Conservation (phyloP, 2,888 invertebrate species). For the Diadromus collaris region DNA sequence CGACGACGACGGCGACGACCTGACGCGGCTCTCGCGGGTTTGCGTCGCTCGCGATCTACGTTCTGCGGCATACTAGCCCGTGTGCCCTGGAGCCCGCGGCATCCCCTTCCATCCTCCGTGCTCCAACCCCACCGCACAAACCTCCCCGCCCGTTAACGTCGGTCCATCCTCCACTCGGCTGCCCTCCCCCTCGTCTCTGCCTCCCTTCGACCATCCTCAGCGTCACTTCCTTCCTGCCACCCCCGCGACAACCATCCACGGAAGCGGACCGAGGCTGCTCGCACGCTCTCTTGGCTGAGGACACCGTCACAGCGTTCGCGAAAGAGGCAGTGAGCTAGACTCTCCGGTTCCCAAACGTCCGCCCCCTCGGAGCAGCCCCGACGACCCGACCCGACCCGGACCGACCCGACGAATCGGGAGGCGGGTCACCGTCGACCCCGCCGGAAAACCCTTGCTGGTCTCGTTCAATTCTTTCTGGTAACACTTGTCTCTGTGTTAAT, state of each 20-base stretch:
- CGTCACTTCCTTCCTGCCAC: slow-evolving; percentile 52
- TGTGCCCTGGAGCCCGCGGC: slow-evolving; percentile 74
- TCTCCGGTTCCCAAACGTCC: neutral
- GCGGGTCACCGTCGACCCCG: slow-evolving; percentile 14
- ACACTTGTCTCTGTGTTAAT: slow-evolving; percentile 6
- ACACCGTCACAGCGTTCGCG: slow-evolving; percentile 11
- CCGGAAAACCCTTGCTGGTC: slow-evolving; percentile 22
- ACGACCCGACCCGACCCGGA: slow-evolving; percentile 35
- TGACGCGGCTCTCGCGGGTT: slow-evolving; percentile 54
- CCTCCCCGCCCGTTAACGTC: slow-evolving; percentile 64
- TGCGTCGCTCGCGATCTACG: slow-evolving; percentile 78
- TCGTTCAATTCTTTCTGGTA: neutral
- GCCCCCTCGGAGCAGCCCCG: slow-evolving; percentile 28
- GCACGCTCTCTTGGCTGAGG: slow-evolving; percentile 11
- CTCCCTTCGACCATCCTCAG: slow-evolving; percentile 50
- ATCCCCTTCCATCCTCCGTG: slow-evolving; percentile 60
- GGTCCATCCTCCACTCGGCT: slow-evolving; percentile 57
- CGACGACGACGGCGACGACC: slow-evolving; percentile 38
- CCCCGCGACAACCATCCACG: slow-evolving; percentile 57
- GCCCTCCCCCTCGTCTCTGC: slow-evolving; percentile 11
- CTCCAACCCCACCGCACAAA: slow-evolving; percentile 62
- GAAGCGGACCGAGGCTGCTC: slow-evolving; percentile 28
- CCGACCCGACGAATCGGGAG: slow-evolving; percentile 33
- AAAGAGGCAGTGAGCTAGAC: slow-evolving; percentile 6
- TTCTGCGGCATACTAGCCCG: slow-evolving; percentile 78